A percentile compares a stretch with the other conserved stretches of the same genome.
phyloP scores from a whole-genome alignment of 2,888 invertebrate genomes.

The Melolontha melolontha region DNA sequence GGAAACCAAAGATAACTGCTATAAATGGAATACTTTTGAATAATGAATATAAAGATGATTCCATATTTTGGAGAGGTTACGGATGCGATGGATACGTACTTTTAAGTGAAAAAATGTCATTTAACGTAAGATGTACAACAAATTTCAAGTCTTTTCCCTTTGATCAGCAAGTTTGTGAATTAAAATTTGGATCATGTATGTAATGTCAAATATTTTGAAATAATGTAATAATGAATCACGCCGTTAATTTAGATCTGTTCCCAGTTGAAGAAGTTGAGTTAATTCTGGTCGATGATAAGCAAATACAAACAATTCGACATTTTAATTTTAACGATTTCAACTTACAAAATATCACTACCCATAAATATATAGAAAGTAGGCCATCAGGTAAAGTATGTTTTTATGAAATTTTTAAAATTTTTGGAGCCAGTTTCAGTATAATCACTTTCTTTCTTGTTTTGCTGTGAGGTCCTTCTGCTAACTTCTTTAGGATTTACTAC shows the following conservation, averaged over 20 bases:
- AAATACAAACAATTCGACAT: conserved; percentile 46
- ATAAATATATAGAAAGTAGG: conserved; percentile 51
- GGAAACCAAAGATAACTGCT: conserved; percentile 56
- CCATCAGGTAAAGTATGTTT: conserved; percentile 52
- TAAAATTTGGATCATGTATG: conserved; percentile 58
- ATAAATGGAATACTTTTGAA: conserved; percentile 48
- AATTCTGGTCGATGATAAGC: conserved; percentile 48
- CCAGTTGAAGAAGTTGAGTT: conserved; percentile 55
- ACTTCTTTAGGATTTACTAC: no score
- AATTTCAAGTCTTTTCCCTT: conserved; percentile 55
- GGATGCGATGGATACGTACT: conserved; percentile 54
- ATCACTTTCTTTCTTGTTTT: background rate
- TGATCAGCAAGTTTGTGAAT: conserved; percentile 54
- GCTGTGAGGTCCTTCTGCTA: conserved; percentile 5
- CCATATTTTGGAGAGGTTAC: conserved; percentile 57
- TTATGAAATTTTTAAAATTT: no score
- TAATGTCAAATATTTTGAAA: conserved; percentile 13
- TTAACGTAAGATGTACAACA: conserved; percentile 51
- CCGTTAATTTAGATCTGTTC: conserved; percentile 54
- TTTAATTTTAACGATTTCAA: conserved; percentile 50
- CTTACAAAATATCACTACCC: conserved; percentile 50
- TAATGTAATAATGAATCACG: no score
- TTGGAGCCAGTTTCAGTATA: background rate
- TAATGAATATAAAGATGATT: conserved; percentile 50
- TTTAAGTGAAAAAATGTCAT: conserved; percentile 53